Evolutionary conservation across 2,797 vertebrate species (phyloP), one percentile per base, ranked within the genome.

Genomic region (Xenopus petersii): DNA sequence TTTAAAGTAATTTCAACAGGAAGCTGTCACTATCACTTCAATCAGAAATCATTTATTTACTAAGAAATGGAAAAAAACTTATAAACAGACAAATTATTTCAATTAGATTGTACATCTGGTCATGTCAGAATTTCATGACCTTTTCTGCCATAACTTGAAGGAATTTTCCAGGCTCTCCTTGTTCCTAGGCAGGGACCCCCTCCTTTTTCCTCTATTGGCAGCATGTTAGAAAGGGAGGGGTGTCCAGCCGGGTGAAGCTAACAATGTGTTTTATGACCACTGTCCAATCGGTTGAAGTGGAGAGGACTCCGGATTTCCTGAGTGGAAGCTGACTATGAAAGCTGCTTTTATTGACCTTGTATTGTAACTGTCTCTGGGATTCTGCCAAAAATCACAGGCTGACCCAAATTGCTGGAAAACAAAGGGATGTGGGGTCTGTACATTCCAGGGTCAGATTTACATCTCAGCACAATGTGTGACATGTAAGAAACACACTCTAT

Each of bases 331-430:
- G 68, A 71, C 59, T 78, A 68, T 36, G 60, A 64, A 62, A 55
- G 42, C 60, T 64, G 80, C 36, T 59, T 74, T 81, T 83, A 83
- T 79, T 71, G 81, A 80, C 82, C 82, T 80, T 83, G 66, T 59
- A 79, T 79, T 74, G 76, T 79, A 59, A 81, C 65, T 68, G 56
- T 73, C 81, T 67, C 63, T 58, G 75, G 77, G 70, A 80, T 72
- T 67, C 73, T 82, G 73, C 79, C 70, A 80, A 80, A 58, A 80
- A 76, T 78, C 78, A 77, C 74, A 58, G 55, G 65, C 15, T 73
- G 66, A 69, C 79, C 65, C 67, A 30, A 71, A 76, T n/a, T 33
- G 59, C 62, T 65, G 68, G 74, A 71, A 75, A 12, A 66, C 61
- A 59, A 70, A 12, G 60, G 62, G 59, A 73, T 6, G 21, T 21